Evolutionary conservation across 2,888 invertebrate species (phyloP), one percentile per base, ranked within the genome.

Genomic region (Spatulosminthurus flaviceps): DNA sequence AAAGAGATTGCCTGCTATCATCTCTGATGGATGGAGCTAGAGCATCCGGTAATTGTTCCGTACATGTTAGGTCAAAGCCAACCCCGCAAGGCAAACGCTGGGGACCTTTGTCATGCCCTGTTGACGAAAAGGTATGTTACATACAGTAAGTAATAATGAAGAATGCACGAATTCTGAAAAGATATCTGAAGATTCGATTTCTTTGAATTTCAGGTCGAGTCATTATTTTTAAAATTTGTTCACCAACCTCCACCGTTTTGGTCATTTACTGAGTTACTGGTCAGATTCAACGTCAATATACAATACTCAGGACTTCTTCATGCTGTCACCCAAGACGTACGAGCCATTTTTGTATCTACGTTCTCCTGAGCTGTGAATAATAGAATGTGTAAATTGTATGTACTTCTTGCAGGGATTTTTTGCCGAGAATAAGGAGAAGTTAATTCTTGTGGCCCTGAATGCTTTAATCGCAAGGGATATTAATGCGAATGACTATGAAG

Each of bases 231-330:
- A 80, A 94, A 95, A 89, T 92, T 93, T 86, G 89, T 93, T 51
- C 91, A 92, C 85, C 90, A 91, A 85, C 90, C 91, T 43, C 92
- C 92, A 81, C 91, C 90, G 26, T 90, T 90, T 61, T 90, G 91
- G 88, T 88, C 90, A 5, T 92, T 93, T 86, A 88, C 92, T 28
- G 95, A 97, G 87, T 94, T 96, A 84, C 92, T 99, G 26, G 93
- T 95, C 85, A 90, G 98, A 81, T 99, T 99, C 89, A 99, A 99
- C 89, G 95, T 96, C 72, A 99, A 99, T 88, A 92, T 98, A 86
- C 96, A 98, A 1, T 99, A 98, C 89, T 97, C 96, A 88, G 99
- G 99, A 24, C 92, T 99, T 73, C 92, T 96, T 83, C 97, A 98
- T 89, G 96, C 98, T 84, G 94, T 96, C 83, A 95, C 96, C 28